phyloP scores from a whole-genome alignment of 2,888 invertebrate species.

The Caenorhabditis afra region DNA sequence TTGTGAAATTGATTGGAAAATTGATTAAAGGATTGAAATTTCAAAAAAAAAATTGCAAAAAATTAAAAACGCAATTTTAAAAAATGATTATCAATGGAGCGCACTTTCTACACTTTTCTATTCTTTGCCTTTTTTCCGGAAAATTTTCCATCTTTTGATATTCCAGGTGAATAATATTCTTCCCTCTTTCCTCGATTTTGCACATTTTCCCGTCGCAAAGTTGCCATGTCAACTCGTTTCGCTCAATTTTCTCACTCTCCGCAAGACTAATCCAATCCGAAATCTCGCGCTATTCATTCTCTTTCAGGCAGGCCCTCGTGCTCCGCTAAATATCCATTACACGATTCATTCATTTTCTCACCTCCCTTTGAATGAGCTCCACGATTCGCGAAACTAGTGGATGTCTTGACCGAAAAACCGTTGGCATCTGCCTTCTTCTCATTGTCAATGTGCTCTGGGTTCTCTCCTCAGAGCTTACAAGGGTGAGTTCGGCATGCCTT shows the following conservation, averaged over 20 bases:
- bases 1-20: too few relatives aligned
- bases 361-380: constrained; percentile 48
- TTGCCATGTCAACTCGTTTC: not conserved
- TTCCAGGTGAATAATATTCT: too few relatives aligned
- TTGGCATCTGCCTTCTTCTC: constrained; percentile 90
- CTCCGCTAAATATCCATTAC: too few relatives aligned
- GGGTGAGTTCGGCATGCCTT: constrained; percentile 84
- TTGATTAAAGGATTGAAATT: not conserved
- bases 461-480: constrained; percentile 92
- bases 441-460: constrained; percentile 97
- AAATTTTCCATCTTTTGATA: not conserved
- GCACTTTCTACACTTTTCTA: not conserved
- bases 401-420: constrained; percentile 56
- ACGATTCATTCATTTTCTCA: too few relatives aligned
- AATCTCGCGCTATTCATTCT: not conserved
- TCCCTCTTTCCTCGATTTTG: constrained; percentile 18
- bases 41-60: too few relatives aligned
- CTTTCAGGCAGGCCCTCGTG: not conserved
- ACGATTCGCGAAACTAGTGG: constrained; percentile 22
- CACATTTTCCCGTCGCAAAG: not conserved
- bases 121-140: not conserved
- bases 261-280: not conserved
- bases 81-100: not conserved
- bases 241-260: not conserved
- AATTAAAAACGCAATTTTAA: too few relatives aligned